These are phyloP conservation scores for Oeneis ivallda DNA, from an alignment of 2,888 invertebrate genomes.

Conservation along the genomic window DNA sequence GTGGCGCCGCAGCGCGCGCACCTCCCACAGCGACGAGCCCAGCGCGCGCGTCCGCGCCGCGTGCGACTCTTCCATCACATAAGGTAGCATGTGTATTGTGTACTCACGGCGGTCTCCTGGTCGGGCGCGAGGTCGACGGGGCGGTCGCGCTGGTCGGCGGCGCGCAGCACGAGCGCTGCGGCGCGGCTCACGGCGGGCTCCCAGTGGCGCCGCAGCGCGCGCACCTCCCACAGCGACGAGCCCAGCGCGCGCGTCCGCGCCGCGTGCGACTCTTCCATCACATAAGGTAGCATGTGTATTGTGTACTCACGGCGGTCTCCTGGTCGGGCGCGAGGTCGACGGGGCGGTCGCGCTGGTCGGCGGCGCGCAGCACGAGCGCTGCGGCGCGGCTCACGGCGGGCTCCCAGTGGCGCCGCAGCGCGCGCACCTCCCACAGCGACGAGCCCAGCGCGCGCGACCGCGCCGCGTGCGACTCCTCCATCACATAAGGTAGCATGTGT, in stretches of 20 bases:
- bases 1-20: slow-evolving; percentile 84
- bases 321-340: slow-evolving; percentile 35
- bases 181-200: no score
- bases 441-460: slow-evolving; percentile 92
- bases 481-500: slow-evolving; percentile 91
- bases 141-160: no score
- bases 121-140: slow-evolving; percentile 35
- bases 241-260: slow-evolving; percentile 90
- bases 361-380: slow-evolving; percentile 55
- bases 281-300: no score
- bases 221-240: slow-evolving; percentile 97
- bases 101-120: slow-evolving; percentile 25
- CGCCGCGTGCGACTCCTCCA: slow-evolving; percentile 89
- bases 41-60: slow-evolving; percentile 90
- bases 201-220: slow-evolving; percentile 80
- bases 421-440: slow-evolving; percentile 95
- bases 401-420: slow-evolving; percentile 76
- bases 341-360: slow-evolving; percentile 38
- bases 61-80: slow-evolving; percentile 90
- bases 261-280: no score
- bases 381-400: slow-evolving; percentile 89
- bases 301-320: slow-evolving; percentile 9
- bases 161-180: no score
- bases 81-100: no score
- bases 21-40: slow-evolving; percentile 96